These are phyloP conservation scores for Porphyrio hochstetteri DNA, from an alignment of 2,113 vertebrate species.

Conservation along the genomic window DNA sequence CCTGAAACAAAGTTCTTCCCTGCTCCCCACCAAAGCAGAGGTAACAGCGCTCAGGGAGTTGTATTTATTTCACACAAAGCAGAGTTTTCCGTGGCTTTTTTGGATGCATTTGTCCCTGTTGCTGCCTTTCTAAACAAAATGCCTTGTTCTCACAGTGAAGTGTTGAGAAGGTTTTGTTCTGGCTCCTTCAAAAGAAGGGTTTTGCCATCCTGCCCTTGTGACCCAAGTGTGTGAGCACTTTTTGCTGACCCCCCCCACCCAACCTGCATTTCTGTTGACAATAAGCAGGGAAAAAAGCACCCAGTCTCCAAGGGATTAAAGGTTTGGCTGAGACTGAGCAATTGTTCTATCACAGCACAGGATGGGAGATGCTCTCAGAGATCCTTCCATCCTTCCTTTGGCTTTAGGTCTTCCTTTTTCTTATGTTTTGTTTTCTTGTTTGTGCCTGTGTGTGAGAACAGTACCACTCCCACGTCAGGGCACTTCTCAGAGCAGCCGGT, in stretches of 20 bases:
- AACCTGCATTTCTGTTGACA: neutral
- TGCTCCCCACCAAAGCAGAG: neutral
- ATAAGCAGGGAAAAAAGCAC: neutral
- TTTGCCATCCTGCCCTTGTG: neutral
- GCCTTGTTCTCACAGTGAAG: neutral
- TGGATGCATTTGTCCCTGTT: neutral
- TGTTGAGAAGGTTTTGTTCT: neutral
- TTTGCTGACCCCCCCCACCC: neutral
- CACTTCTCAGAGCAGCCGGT: neutral
- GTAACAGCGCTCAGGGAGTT: neutral
- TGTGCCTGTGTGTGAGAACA: neutral
- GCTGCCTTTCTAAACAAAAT: neutral
- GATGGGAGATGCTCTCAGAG: neutral
- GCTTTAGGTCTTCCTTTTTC: neutral
- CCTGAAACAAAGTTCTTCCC: neutral
- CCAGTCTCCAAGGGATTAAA: neutral
- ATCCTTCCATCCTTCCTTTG: neutral
- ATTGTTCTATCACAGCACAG: neutral
- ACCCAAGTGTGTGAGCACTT: neutral
- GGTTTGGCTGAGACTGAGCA: neutral
- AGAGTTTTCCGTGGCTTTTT: neutral
- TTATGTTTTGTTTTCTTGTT: neutral
- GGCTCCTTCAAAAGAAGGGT: neutral
- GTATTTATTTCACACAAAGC: neutral
- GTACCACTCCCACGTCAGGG: too few species aligned